Evolutionary conservation across 2,797 vertebrate species (phyloP), one percentile per base, ranked within the genome.

Genomic region (Rhinella marina): DNA sequence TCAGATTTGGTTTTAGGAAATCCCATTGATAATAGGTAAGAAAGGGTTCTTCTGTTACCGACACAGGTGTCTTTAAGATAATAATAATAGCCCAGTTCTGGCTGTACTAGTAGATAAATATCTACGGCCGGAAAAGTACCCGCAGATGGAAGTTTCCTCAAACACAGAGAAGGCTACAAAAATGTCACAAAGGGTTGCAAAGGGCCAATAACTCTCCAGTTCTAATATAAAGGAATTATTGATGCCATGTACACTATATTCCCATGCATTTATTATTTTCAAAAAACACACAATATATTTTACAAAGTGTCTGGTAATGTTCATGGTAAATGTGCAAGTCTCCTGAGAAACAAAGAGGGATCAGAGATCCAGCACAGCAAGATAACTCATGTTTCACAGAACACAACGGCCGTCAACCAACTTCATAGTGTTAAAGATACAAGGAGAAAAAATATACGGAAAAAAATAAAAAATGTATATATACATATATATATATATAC

Each of bases 241-340:
- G 57, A 81, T 81, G 79, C n/a, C 79, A 59, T 48, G 57, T 48
- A 81, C 29, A 48, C 29, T 41, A 81, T 81, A 81, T 62, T 81
- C 59, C 32, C 23, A 48, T 62, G 79, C 79, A 81, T 81, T 81
- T 81, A 62, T 81, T 81, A 81, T 81, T 81, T 80, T 81, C 79
- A 64, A 41, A 6, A 41, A 32, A 62, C 79, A 61, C 54, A 81
- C 57, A 64, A 81, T 62, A 81, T 81, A 81, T 81, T 81, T 81
- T 81, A 81, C 79, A 81, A 96, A 94, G 94, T 91, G 94, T 94
- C 96, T 97, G 97, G 98, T 98, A 97, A 96, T 97, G 96, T 97
- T 97, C 96, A 96, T 96, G 96, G 97, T 98, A 99, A 99, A 98
- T 97, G 97, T 97, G 98, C 98, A 98, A 98, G 98, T 97, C 97